A percentile compares a stretch with the other conserved stretches of the same genome.
These are phyloP conservation scores for Dromiciops gliroides DNA, from an alignment of 2,113 vertebrate species.

Conservation along the genomic window DNA sequence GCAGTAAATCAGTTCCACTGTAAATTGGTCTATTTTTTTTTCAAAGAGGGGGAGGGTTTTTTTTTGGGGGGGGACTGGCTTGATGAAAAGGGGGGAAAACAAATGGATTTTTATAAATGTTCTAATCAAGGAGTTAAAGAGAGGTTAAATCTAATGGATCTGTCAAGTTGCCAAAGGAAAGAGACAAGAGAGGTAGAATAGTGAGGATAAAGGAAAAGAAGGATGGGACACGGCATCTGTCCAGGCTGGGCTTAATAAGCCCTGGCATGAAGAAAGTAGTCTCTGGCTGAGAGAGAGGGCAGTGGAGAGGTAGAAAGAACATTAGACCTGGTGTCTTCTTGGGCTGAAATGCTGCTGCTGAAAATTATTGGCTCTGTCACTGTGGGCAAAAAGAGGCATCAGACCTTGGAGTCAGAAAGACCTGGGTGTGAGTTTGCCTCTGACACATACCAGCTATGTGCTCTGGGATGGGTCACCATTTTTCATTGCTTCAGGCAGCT, in stretches of 20 bases:
- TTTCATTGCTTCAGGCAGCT: background rate
- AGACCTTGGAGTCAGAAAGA: background rate
- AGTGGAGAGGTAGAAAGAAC: background rate
- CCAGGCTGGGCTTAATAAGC: slow-evolving; percentile 11
- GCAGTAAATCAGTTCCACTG: slow-evolving; percentile 80
- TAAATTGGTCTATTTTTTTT: slow-evolving; percentile 83
- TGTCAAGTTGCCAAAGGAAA: slow-evolving; percentile 78
- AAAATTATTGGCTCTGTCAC: background rate
- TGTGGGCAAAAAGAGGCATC: background rate
- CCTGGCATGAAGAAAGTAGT: rapidly evolving
- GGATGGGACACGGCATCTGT: slow-evolving; percentile 12
- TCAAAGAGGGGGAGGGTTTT: slow-evolving; percentile 28
- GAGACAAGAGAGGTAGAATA: slow-evolving; percentile 20
- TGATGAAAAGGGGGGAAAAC: slow-evolving; percentile 84
- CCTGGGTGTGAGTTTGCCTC: background rate
- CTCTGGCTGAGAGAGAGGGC: background rate
- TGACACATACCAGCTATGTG: background rate
- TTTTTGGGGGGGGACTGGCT: slow-evolving; percentile 74
- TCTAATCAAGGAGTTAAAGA: slow-evolving; percentile 86
- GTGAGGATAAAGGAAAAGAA: rapidly evolving
- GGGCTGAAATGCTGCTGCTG: background rate
- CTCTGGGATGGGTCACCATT: background rate
- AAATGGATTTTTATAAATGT: slow-evolving; percentile 85
- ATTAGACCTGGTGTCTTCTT: background rate
- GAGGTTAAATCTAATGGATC: slow-evolving; percentile 85